These are phyloP conservation scores for Drosophila nigrodunni DNA, from an alignment of 1,140 invertebrate genomes.

Conservation along the genomic window DNA sequence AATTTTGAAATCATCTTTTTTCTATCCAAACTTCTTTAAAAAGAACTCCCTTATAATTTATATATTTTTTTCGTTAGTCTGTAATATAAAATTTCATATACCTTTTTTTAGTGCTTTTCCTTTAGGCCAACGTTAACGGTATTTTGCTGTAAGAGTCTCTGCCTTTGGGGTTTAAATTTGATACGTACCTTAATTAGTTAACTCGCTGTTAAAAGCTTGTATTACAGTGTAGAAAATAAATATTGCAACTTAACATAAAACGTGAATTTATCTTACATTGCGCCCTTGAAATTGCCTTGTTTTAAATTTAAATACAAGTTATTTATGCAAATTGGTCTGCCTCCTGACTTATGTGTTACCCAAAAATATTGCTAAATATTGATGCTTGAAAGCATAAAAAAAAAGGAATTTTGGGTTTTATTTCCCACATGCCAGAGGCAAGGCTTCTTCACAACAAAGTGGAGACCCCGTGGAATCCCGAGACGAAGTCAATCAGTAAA, in stretches of 20 bases:
- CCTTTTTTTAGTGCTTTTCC: too few relatives aligned
- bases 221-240: neutral
- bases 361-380: slow-evolving; percentile 24
- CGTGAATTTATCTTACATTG: neutral
- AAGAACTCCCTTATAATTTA: too few relatives aligned
- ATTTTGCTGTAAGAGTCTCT: neutral
- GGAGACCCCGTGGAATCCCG: slow-evolving; percentile 2
- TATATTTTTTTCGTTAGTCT: too few relatives aligned
- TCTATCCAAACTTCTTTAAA: too few relatives aligned
- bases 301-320: slow-evolving; percentile 19
- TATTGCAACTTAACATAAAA: neutral
- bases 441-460: neutral
- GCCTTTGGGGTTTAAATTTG: neutral
- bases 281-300: neutral
- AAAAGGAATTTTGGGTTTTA: slow-evolving; percentile 19
- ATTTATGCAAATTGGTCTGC: slow-evolving; percentile 26
- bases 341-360: neutral
- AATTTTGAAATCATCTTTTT: too few relatives aligned
- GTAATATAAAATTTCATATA: too few relatives aligned
- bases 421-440: slow-evolving; percentile 36
- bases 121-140: too few relatives aligned
- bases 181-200: neutral
- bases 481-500: slow-evolving; percentile 40
- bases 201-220: neutral
- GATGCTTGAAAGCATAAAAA: slow-evolving; percentile 5